phyloP scores from a whole-genome alignment of 2,113 vertebrate species.

The Gnathonemus echidnorhynchus region DNA sequence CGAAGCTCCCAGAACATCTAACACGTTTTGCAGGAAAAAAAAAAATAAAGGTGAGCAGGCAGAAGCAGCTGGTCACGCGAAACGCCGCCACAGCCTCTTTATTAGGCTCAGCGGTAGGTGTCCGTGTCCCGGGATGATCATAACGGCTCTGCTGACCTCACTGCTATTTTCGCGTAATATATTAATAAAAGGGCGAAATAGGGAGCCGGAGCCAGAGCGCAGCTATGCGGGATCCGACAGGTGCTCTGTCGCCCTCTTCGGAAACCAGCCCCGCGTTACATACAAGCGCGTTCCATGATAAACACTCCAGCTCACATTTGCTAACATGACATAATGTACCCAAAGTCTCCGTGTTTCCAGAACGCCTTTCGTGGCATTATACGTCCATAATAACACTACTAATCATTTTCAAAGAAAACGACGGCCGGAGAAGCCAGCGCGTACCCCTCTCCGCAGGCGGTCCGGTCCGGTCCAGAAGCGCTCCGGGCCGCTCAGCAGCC shows the following conservation, averaged over 20 bases:
- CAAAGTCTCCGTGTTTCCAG: neutral
- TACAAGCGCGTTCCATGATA: neutral
- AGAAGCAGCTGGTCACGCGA: neutral
- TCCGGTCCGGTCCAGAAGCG: slow-evolving; percentile 30
- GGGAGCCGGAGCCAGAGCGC: neutral
- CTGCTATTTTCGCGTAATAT: neutral
- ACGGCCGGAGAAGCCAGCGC: neutral
- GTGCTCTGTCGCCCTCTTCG: slow-evolving; percentile 25
- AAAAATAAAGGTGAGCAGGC: too few species aligned
- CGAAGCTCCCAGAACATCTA: neutral
- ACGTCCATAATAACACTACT: neutral
- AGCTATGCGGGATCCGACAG: neutral
- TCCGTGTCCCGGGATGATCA: neutral
- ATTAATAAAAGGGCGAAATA: neutral
- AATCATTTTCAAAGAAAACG: neutral
- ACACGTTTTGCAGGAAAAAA: neutral
- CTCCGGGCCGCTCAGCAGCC: slow-evolving; percentile 25
- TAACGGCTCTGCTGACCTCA: neutral
- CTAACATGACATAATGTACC: neutral
- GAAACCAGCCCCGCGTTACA: neutral
- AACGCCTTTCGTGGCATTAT: neutral
- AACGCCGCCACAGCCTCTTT: neutral
- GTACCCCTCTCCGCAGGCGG: slow-evolving; percentile 43
- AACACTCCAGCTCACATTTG: neutral
- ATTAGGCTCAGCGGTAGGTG: neutral